These are phyloP conservation scores for Spodoptera littoralis DNA, from an alignment of 2,888 invertebrate genomes.

Conservation along the genomic window DNA sequence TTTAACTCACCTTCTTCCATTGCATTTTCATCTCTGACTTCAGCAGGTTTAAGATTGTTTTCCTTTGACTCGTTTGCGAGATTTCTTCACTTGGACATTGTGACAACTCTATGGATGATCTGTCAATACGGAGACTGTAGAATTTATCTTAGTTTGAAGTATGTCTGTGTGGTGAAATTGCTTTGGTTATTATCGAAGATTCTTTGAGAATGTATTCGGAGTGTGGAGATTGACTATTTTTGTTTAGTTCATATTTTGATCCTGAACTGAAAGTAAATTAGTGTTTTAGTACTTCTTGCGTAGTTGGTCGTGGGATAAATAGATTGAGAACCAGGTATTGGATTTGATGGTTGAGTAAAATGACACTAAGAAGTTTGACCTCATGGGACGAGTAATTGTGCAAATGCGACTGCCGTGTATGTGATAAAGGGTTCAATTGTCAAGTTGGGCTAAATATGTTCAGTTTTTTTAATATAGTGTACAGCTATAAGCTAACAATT, in stretches of 20 bases:
- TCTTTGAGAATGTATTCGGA: conserved; percentile 27
- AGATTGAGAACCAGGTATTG: no score
- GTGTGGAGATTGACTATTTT: conserved; percentile 4
- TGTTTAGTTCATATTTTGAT: background rate
- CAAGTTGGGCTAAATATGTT: no score
- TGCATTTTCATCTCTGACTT: conserved; percentile 51
- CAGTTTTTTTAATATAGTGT: no score
- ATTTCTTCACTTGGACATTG: conserved; percentile 60
- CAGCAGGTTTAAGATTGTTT: conserved; percentile 33
- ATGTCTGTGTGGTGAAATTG: conserved; percentile 45
- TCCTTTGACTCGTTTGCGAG: conserved; percentile 25
- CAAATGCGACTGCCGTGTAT: no score
- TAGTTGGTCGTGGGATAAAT: no score
- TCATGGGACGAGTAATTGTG: no score
- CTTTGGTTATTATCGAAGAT: conserved; percentile 34
- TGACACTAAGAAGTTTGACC: no score
- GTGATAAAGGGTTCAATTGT: no score
- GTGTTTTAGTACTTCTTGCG: no score
- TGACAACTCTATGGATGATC: conserved; percentile 77
- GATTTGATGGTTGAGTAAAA: no score
- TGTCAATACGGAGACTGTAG: conserved; percentile 62
- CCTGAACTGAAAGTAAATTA: no score
- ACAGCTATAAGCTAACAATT: no score
- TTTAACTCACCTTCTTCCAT: conserved; percentile 42
- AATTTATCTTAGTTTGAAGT: conserved; percentile 58